A percentile compares a stretch with the other conserved stretches of the same genome.
phyloP scores from a whole-genome alignment of 1,140 invertebrate genomes.

The Protaetia brevitarsis region DNA sequence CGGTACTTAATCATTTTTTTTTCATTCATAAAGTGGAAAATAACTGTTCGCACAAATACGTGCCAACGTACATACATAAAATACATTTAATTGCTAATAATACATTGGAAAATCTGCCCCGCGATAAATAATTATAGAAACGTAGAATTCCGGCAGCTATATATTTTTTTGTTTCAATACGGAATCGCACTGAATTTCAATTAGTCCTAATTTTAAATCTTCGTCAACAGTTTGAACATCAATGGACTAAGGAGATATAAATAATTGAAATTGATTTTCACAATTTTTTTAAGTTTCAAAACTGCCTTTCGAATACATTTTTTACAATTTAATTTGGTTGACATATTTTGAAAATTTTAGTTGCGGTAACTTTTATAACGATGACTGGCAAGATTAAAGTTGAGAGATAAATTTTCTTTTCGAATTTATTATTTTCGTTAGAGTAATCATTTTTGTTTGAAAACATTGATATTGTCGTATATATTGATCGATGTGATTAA shows the following conservation, averaged over 20 bases:
- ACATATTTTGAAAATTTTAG: constrained; percentile 9
- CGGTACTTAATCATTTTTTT: neutral
- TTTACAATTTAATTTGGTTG: constrained; percentile 17
- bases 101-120: neutral
- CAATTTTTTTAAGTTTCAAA: neutral
- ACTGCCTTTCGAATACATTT: neutral
- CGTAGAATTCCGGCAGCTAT: too few species aligned
- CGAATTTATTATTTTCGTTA: constrained; percentile 5
- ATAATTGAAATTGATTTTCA: neutral
- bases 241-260: neutral
- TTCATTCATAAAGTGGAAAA: neutral
- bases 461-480: too few species aligned
- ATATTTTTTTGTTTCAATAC: neutral
- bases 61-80: neutral
- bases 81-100: neutral
- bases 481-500: constrained; percentile 1
- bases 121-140: constrained; percentile 2
- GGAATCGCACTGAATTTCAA: neutral
- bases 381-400: neutral
- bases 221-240: constrained; percentile 6
- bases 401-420: constrained; percentile 19
- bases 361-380: constrained; percentile 1
- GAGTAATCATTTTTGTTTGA: constrained; percentile 16
- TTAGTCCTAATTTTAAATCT: constrained; percentile 3
- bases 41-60: neutral